Conservation (phyloP, 1,140 invertebrate species). For the Augochlora pura region DNA sequence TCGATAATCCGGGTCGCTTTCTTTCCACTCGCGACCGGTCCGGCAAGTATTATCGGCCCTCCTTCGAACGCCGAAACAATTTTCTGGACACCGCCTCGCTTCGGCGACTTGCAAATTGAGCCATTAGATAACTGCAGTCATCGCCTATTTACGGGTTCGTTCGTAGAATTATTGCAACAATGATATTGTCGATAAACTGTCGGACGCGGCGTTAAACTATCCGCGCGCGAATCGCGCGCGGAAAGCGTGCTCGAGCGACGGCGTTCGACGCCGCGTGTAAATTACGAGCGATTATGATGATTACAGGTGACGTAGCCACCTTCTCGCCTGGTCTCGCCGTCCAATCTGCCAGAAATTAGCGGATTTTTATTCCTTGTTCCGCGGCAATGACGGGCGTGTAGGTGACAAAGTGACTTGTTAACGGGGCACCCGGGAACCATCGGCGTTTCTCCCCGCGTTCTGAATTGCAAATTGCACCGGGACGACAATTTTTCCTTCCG, state of each 20-base stretch:
- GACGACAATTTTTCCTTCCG: background rate
- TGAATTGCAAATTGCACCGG: background rate
- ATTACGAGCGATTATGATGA: conserved; percentile 42
- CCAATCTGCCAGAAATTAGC: conserved; percentile 21
- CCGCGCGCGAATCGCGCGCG: conserved; percentile 16
- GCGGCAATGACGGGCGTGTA: background rate
- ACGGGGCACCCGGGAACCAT: background rate
- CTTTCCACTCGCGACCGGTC: background rate
- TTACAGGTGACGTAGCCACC: conserved; percentile 32
- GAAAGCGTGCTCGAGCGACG: conserved; percentile 17
- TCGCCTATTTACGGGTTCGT: background rate
- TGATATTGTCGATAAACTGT: background rate
- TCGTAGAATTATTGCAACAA: background rate
- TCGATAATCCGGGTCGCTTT: background rate
- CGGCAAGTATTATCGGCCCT: background rate
- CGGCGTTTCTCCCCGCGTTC: background rate
- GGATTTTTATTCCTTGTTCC: conserved; percentile 18
- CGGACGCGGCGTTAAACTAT: conserved; percentile 25
- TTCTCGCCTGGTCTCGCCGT: background rate
- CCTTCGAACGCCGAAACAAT: background rate
- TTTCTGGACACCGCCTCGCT: background rate
- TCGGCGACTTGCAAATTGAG: conserved; percentile 1
- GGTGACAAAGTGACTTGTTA: conserved; percentile 31
- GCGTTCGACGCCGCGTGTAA: conserved; percentile 40
- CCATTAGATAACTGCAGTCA: background rate